These are phyloP conservation scores for Ischnura elegans DNA, from an alignment of 2,888 invertebrate species.

Conservation along the genomic window DNA sequence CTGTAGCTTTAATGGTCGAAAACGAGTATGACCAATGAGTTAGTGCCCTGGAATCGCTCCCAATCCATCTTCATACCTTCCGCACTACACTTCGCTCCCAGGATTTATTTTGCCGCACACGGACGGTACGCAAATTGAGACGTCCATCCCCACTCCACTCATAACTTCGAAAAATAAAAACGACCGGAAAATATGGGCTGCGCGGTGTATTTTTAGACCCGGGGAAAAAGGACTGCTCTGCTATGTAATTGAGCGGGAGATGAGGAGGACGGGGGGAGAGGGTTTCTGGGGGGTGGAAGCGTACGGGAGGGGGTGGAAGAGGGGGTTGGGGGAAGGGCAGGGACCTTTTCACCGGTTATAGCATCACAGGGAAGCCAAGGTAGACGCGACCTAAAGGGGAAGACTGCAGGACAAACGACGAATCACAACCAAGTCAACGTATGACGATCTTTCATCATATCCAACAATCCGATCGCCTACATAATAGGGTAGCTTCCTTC, in stretches of 20 bases:
- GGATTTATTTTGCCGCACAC: not conserved
- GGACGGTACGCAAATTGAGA: conserved; percentile 7
- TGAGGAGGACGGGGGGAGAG: too few species aligned
- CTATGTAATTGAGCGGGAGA: not conserved
- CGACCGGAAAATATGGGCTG: conserved; percentile 27
- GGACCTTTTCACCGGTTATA: not conserved
- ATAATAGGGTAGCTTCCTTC: too few species aligned
- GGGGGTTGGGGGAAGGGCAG: not conserved
- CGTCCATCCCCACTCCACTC: not conserved
- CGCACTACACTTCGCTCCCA: not conserved
- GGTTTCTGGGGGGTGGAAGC: too few species aligned
- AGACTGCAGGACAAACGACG: too few species aligned
- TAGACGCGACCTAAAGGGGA: conserved; percentile 8
- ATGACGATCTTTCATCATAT: too few species aligned
- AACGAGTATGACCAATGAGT: not conserved
- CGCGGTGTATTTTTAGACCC: not conserved
- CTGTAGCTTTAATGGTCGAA: too few species aligned
- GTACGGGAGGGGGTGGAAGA: too few species aligned
- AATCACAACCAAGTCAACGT: too few species aligned
- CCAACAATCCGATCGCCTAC: too few species aligned
- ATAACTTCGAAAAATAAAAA: conserved; percentile 25
- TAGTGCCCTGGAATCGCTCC: not conserved
- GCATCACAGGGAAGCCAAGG: not conserved
- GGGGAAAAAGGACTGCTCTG: conserved; percentile 5
- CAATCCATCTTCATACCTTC: not conserved